Evolutionary conservation across 2,797 vertebrate species (phyloP).

Genomic region (Gymnoscopelus braueri): DNA sequence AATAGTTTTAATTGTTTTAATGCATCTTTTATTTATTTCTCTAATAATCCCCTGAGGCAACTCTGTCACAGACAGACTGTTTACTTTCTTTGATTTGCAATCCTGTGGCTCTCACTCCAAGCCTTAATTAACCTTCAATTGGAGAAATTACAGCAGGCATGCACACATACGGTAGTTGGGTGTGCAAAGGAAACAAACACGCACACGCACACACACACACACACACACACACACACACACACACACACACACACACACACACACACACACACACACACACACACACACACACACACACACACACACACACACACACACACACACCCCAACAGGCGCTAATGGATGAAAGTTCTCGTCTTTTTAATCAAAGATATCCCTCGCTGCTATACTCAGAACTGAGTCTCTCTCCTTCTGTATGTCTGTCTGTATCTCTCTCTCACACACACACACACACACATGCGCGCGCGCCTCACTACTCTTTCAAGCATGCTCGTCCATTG

Average conservation of each 20-base stretch:
- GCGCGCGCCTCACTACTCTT: not conserved
- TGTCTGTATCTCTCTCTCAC: conserved; percentile 55
- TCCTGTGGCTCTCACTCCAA: conserved; percentile 75
- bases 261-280: conserved; percentile 24
- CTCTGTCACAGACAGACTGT: conserved; percentile 58
- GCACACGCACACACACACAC: conserved; percentile 11
- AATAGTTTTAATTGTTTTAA: conserved; percentile 73
- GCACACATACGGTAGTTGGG: conserved; percentile 27
- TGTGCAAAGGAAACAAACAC: no score
- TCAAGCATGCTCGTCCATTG: not conserved
- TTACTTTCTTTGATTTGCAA: conserved; percentile 79
- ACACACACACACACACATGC: conserved; percentile 20
- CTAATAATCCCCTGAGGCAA: conserved; percentile 74
- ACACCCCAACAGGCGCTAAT: conserved; percentile 46
- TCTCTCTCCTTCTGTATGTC: conserved; percentile 26
- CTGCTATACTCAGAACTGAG: not conserved
- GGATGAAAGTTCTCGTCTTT: conserved; percentile 41
- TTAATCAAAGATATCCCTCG: conserved; percentile 70
- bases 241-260: conserved; percentile 29
- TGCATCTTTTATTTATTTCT: conserved; percentile 74
- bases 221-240: not conserved
- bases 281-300: conserved; percentile 1
- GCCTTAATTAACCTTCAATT: conserved; percentile 84
- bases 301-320: conserved; percentile 20
- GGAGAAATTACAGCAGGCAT: conserved; percentile 68